Base-by-base conservation (phyloP, 2,113 vertebrate genomes). In the Zapornia atra region DNA sequence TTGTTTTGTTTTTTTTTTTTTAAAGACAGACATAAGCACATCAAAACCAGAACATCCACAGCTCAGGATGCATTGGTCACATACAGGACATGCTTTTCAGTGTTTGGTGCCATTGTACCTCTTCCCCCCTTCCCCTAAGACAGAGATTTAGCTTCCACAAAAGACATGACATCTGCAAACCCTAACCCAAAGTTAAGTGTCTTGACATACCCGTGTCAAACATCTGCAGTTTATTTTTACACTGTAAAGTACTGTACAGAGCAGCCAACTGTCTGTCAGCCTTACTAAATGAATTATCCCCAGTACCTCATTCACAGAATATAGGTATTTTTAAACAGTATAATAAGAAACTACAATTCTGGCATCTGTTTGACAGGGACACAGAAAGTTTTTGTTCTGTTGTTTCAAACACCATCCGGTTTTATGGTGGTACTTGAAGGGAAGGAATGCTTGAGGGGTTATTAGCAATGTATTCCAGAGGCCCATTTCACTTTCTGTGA, bases 171-270 rank as follows among this genome's bases (percentile, higher is more conserved):
- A 94, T 94, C 93, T 93, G 73, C 84, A 97, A 92, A 86, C 59
- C 21, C 68, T 57, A 93, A 82, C 79, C 44, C 56, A 83, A 78
- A 76, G 33, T 92, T 93, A 94, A 94, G 64, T 60, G 92, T 50
- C n/a, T 46, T 82, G 75, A 78, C 61, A 68, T 64, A 95, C 88
- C 88, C 90, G 44, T 91, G 94, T 95, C 48, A 88, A 96, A 93
- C 73, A 96, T 92, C 94, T 97, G 89, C 78, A 90, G 29, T 81
- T 95, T 88, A 84, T 91, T 95, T 96, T 97, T 76, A 70, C 18
- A 46, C 21, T 93, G 88, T 73, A 75, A 94, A 92, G 61, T 36
- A 83, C 79, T 63, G 53, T 15, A 78, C 5, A 1, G 25, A 88
- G 84, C 82, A 93, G 94, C 82, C 94, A 94, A 95, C 69, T n/a